Evolutionary conservation across 2,888 invertebrate species (phyloP).

Genomic region (Ecliptopera silaceata): DNA sequence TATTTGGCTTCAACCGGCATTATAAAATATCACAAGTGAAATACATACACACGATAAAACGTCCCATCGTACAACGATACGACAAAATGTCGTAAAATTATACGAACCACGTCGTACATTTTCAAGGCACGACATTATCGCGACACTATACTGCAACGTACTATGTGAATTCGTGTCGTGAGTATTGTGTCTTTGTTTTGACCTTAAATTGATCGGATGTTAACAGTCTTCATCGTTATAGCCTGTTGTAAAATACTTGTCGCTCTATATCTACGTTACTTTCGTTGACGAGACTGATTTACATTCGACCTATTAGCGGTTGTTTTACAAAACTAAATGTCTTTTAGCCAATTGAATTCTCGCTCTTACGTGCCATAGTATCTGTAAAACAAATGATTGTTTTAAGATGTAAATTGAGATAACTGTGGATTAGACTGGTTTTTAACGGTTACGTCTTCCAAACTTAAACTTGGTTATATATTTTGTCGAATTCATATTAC

Average conservation of each 20-base stretch:
- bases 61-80: too few species aligned
- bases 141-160: too few species aligned
- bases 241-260: constrained; percentile 60
- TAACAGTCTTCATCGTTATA: constrained; percentile 67
- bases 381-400: constrained; percentile 22
- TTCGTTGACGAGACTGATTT: constrained; percentile 50
- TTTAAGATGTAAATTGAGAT: constrained; percentile 30
- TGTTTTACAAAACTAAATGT: constrained; percentile 19
- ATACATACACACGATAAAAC: too few species aligned
- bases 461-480: constrained; percentile 42
- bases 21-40: constrained; percentile 58
- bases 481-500: constrained; percentile 73
- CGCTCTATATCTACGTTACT: constrained; percentile 39
- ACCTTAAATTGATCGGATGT: constrained; percentile 54
- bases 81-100: too few species aligned
- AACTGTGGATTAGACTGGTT: constrained; percentile 25
- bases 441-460: constrained; percentile 30
- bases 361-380: constrained; percentile 19
- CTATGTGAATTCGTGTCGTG: too few species aligned
- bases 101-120: too few species aligned
- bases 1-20: constrained; percentile 49
- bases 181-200: too few species aligned
- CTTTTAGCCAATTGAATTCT: constrained; percentile 18
- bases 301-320: constrained; percentile 27
- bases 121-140: too few species aligned